Percentiles rank a stretch among this genome's conserved stretches.
Conservation (phyloP, 2,797 vertebrate genomes). For the Setipinna tenuifilis region DNA sequence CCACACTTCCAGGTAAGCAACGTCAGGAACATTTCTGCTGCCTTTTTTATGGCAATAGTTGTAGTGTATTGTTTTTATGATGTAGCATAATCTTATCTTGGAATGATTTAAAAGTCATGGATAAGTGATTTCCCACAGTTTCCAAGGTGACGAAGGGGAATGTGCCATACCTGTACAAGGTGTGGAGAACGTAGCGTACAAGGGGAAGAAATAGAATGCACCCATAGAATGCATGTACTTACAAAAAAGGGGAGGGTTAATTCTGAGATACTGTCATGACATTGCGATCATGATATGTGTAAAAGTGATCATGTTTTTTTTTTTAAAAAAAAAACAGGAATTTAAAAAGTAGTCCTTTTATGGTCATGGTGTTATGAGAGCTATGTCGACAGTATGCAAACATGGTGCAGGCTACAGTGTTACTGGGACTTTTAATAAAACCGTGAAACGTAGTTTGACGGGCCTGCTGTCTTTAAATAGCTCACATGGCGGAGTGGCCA, state of each 20-base stretch:
- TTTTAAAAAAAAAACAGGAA: not conserved
- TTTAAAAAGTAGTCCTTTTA: not conserved
- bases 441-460: not conserved
- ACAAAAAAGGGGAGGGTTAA: too few relatives aligned
- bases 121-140: not conserved
- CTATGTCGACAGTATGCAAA: not conserved
- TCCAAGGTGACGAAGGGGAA: not conserved
- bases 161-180: not conserved
- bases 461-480: not conserved
- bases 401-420: not conserved
- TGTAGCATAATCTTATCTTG: not conserved
- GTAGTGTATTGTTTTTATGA: not conserved
- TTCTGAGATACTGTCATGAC: too few relatives aligned
- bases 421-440: not conserved
- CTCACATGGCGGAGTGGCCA: not conserved
- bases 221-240: too few relatives aligned
- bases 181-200: not conserved
- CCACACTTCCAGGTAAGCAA: conserved; percentile 7
- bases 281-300: too few relatives aligned
- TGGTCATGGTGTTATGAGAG: not conserved
- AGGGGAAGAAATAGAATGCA: not conserved
- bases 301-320: too few relatives aligned
- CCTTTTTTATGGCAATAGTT: not conserved
- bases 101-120: not conserved
- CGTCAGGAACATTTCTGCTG: not conserved